Evolutionary conservation across 1,140 invertebrate species (phyloP), one percentile per base, ranked within the genome.

Genomic region (Drosophila mauritiana): DNA sequence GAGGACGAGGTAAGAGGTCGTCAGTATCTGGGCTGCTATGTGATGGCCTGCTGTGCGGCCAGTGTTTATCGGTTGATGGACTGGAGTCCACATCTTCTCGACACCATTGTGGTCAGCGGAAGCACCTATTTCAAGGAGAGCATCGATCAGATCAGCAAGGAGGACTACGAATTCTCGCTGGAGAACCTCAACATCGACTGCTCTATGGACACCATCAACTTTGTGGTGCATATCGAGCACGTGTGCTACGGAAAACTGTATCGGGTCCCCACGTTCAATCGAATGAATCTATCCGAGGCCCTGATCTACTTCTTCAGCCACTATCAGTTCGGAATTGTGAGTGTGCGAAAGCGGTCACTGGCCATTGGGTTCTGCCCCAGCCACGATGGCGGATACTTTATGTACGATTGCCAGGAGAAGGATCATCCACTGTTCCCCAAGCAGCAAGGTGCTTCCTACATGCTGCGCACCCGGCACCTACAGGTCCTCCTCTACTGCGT

Each of bases 361-460:
- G 94, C 94, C 11, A 94, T 95, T 75, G 94, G 94, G 1, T 94
- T 93, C 78, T 80, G 88, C 39, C 81, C 85, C 8, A 86, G 90
- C 0, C 73, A 78, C 51, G 92, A 93, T 27, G 79, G 78, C 4
- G 94, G 94, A 8, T 95, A 94, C 76, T 95, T 94, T 69, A 94
- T 95, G 94, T 95, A 93, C 79, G 94, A 95, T 72, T 94, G 94
- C 70, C 94, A 94, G 84, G 93, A 93, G 57, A 93, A 93, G 78
- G 94, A 94, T 27, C 91, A 92, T 15, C 94, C 94, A 0, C 90
- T 95, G 79, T 95, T 94, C 88, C 91, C 93, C 45, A 93, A 94
- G 3, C 92, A 93, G 12, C 92, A 93, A 78, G 94, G 94, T 5
- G 91, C 92, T 22, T 92, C 94, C 3, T 95, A 95, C 72, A 91